A percentile compares a stretch with the other conserved stretches of the same genome.
phyloP scores from a whole-genome alignment of 2,797 vertebrate genomes.

The Furcifer pardalis region DNA sequence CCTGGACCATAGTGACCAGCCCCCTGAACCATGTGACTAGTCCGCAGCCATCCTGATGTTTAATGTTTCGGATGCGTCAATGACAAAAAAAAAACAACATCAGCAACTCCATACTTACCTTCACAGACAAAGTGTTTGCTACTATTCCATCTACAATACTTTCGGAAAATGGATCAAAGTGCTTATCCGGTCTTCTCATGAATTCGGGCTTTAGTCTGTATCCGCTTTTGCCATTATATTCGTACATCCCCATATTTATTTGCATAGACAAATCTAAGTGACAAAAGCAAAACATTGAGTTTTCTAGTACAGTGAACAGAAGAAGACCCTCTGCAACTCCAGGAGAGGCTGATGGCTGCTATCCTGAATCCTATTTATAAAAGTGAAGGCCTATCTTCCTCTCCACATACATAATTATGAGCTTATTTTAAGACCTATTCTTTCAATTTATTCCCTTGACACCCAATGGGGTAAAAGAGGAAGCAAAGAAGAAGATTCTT shows the following conservation, averaged over 20 bases:
- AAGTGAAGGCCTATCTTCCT: background rate
- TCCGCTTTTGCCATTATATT: conserved; percentile 96
- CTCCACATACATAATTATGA: background rate
- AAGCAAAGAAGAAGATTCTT: no score
- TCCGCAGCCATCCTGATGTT: background rate
- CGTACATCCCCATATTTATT: conserved; percentile 97
- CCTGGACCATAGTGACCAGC: no score
- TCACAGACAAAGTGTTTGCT: conserved; percentile 96
- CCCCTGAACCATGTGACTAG: no score
- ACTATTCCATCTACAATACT: conserved; percentile 97
- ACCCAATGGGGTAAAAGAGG: no score
- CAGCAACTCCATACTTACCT: conserved; percentile 76
- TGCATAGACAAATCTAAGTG: conserved; percentile 94
- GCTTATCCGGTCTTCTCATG: conserved; percentile 96
- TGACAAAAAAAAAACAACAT: background rate
- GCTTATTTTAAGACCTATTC: background rate
- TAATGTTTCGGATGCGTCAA: background rate
- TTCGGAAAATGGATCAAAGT: conserved; percentile 97
- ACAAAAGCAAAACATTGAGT: conserved; percentile 18
- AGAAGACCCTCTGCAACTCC: background rate
- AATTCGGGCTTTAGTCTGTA: conserved; percentile 97
- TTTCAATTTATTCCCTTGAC: no score
- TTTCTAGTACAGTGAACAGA: background rate
- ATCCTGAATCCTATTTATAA: background rate
- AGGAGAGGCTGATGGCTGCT: background rate